Percentiles rank a stretch among this genome's conserved stretches.
Conservation (phyloP, 2,113 vertebrate genomes). For the Himantopus leucocephalus region DNA sequence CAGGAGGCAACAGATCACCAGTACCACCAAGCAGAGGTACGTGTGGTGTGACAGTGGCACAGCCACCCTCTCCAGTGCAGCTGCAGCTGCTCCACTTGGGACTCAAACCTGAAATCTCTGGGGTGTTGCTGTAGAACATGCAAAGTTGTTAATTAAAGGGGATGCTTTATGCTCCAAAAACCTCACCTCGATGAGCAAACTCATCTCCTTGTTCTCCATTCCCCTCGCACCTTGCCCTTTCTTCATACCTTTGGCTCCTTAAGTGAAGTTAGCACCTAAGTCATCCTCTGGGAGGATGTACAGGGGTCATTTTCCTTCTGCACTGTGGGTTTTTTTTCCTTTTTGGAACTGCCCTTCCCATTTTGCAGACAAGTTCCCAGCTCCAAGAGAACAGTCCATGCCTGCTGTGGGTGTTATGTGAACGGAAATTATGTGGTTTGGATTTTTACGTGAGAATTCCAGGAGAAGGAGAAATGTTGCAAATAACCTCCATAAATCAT, state of each 20-base stretch:
- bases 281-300: not conserved
- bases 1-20: not conserved
- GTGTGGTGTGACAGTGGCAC: not conserved
- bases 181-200: not conserved
- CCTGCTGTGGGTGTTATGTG: not conserved
- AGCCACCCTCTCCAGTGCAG: not conserved
- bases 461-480: not conserved
- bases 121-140: not conserved
- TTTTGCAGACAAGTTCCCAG: not conserved
- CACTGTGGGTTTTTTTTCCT: not conserved
- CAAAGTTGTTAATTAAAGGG: not conserved
- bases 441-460: not conserved
- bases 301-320: not conserved
- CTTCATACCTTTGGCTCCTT: not conserved
- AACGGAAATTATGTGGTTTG: not conserved
- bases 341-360: not conserved
- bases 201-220: not conserved
- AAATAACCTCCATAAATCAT: conserved; percentile 11
- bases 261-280: not conserved
- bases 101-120: not conserved
- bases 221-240: not conserved
- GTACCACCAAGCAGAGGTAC: not conserved
- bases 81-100: not conserved
- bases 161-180: not conserved
- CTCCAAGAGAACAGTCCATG: not conserved